Evolutionary conservation across 2,113 vertebrate genomes (phyloP).

Genomic region (Copsychus sechellarum): DNA sequence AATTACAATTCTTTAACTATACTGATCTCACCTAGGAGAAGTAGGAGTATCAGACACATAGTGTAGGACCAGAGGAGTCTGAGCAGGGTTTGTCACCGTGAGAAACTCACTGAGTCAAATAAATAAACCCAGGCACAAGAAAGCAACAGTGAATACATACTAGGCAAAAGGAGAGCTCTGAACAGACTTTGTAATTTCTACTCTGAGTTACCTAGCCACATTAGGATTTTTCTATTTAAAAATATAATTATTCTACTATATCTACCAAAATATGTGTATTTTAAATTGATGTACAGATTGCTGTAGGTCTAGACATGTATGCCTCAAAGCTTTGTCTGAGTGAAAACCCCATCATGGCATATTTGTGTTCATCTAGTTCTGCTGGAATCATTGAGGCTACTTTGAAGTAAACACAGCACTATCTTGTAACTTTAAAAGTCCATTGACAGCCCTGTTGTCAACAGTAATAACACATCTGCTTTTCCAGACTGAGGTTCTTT

Average conservation of each 20-base stretch:
- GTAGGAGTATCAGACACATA: background rate
- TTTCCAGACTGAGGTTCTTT: background rate
- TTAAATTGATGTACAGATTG: background rate
- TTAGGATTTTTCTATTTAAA: background rate
- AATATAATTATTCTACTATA: background rate
- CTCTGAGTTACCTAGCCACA: background rate
- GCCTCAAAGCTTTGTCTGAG: background rate
- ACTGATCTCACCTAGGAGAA: background rate
- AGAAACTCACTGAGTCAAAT: background rate
- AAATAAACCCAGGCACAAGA: background rate
- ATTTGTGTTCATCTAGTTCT: background rate
- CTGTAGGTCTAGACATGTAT: background rate
- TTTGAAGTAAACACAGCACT: background rate
- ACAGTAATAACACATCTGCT: background rate
- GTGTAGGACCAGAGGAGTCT: background rate
- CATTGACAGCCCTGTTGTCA: background rate
- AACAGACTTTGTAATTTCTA: background rate
- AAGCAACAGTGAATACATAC: background rate
- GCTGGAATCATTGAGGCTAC: background rate
- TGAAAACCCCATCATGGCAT: background rate
- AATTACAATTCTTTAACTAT: background rate
- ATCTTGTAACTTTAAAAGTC: background rate
- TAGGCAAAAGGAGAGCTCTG: background rate
- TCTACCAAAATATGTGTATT: background rate
- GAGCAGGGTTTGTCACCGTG: background rate